Evolutionary conservation across 2,888 invertebrate species (phyloP), one percentile per base, ranked within the genome.

Genomic region (Hybos culiciformis): DNA sequence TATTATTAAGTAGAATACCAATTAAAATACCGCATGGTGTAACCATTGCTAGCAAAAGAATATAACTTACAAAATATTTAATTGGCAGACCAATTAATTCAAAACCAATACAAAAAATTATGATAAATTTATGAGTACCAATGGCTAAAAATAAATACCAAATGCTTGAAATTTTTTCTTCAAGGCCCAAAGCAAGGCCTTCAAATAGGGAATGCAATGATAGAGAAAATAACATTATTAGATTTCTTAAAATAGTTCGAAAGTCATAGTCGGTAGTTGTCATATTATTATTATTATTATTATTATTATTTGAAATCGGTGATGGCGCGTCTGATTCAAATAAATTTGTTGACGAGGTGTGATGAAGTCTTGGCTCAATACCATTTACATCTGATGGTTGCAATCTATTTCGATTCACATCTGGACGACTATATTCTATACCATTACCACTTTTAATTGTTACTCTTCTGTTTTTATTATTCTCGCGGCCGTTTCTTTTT

Each of bases 151-250:
- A 80, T 78, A 90, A 82, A 61, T 85, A 85, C 73, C 79, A 80
- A 6, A 80, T 77, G 17, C 70, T 72, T 2, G 61, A 55, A 1
- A 71, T 66, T 18, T 75, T 74, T 12, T 73, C 68, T 58, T 86
- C 84, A 43, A 87, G 63, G 0, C 87, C 87, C 12, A 88, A 81
- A 12, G 87, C 83, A 40, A 87, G 67, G 18, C 87, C 90, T 68
- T 90, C 88, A 56, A 90, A 86, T 1, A 87, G 68, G 57, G 88
- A 87, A 59, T 90, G 90, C 44, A 90, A 76, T 11, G 87, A 86
- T 17, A 90, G 68, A 2, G 88, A 88, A 37, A 87, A 66, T 1
- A 90, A 84, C 41, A 87, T 80, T 41, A 90, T 71, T 17, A 90
- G 67, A 17, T 83, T 87, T 47, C 82, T 74, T 38, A 85, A 65